These are phyloP conservation scores for Zaprionus camerounensis DNA, from an alignment of 1,140 invertebrate genomes.

Conservation along the genomic window DNA sequence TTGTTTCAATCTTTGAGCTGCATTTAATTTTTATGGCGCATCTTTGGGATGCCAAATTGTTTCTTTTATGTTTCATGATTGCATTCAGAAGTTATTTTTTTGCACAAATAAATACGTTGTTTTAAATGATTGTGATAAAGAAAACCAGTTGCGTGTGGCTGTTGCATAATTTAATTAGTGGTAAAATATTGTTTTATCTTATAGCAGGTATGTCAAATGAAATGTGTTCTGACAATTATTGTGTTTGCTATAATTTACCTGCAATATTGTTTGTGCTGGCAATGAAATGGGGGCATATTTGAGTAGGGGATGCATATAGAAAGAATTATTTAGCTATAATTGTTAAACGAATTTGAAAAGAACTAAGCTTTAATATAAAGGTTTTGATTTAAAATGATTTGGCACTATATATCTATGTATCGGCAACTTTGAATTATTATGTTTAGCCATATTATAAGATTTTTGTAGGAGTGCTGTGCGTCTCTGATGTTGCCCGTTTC, in stretches of 20 bases:
- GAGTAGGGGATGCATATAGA: too few species aligned
- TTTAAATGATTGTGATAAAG: background rate
- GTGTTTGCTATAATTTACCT: background rate
- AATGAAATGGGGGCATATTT: background rate
- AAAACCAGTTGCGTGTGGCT: constrained; percentile 1
- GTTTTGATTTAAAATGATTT: too few species aligned
- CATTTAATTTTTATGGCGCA: constrained; percentile 44
- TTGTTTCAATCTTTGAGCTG: constrained; percentile 39
- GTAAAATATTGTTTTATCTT: background rate
- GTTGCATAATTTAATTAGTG: constrained; percentile 2
- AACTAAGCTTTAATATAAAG: too few species aligned
- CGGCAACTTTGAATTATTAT: too few species aligned
- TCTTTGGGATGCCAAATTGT: constrained; percentile 33
- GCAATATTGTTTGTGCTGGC: background rate
- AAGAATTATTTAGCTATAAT: too few species aligned
- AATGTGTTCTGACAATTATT: background rate
- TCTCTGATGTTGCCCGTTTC: too few species aligned
- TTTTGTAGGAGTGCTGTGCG: too few species aligned
- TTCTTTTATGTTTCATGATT: constrained; percentile 27
- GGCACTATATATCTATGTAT: too few species aligned
- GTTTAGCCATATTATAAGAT: too few species aligned
- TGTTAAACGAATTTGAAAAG: too few species aligned
- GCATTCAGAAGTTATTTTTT: constrained; percentile 37
- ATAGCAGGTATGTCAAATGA: constrained; percentile 12
- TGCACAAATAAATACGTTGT: constrained; percentile 6